phyloP scores from a whole-genome alignment of 2,113 vertebrate species.

The Andinoacara biseriatus region DNA sequence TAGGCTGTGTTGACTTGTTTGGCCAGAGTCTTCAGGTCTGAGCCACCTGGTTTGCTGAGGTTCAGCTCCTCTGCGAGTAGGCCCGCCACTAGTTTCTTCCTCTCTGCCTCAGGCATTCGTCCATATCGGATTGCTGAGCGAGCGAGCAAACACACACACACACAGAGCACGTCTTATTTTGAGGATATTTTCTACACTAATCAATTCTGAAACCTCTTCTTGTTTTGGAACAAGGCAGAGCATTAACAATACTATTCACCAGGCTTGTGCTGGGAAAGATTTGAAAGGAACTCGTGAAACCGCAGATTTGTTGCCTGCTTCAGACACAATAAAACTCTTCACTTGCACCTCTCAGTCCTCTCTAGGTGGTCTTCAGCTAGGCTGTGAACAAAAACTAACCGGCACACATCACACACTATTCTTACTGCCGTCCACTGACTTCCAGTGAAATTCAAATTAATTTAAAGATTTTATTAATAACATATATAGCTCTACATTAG shows the following conservation, averaged over 20 bases:
- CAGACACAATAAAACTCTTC: not conserved
- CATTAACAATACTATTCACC: not conserved
- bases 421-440: not conserved
- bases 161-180: not conserved
- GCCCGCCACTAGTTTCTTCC: slow-evolving; percentile 93
- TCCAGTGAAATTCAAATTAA: not conserved
- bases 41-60: slow-evolving; percentile 85
- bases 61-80: slow-evolving; percentile 84
- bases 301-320: not conserved
- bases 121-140: slow-evolving; percentile 92
- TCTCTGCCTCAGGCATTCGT: slow-evolving; percentile 97
- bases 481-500: not conserved
- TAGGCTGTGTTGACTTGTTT: slow-evolving; percentile 95
- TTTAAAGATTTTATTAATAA: not conserved
- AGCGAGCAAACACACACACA: slow-evolving; percentile 37
- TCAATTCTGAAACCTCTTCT: not conserved
- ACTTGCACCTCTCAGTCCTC: not conserved
- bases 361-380: not conserved
- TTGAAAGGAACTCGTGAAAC: not conserved
- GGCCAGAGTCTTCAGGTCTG: slow-evolving; percentile 92
- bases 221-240: not conserved
- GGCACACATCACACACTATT: too few species aligned
- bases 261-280: not conserved
- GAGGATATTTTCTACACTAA: not conserved
- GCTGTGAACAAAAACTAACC: too few species aligned